Base-by-base conservation (phyloP, 1,140 invertebrate genomes). In the Eciton burchellii region DNA sequence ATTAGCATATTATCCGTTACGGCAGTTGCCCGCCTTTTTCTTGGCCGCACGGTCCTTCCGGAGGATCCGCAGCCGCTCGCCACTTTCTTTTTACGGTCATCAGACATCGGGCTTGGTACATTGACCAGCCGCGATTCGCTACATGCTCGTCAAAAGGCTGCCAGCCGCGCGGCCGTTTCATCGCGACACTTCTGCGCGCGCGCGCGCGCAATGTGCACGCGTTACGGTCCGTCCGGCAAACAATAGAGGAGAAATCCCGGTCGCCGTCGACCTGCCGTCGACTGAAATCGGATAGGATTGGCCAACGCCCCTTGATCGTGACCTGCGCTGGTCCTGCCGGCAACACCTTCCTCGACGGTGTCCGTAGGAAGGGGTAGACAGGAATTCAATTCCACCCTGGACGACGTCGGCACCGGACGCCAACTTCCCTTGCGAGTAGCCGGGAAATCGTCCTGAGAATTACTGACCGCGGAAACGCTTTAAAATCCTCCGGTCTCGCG, bases 281-380 rank as follows among this genome's bases (percentile, higher is more conserved):
- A 82, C 81, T 81, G 90, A 91, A 91, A 91, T 92, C 73, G 88
- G 88, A 91, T 92, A 89, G 91, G 90, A 86, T 91, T 88, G 89
- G 90, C 88, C 91, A 89, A 90, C 90, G 90, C 82, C 82, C 90
- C 89, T 86, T 88, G 81, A 89, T 86, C 73, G 72, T 83, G 88
- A 86, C 86, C 85, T 63, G 70, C 63, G 63, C 74, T 85, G 82
- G 62, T 90, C 83, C 87, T 45, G n/a, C 71, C 82, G 57, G 62
- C 66, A 87, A 88, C 83, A 90, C 88, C 83, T 90, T 82, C 56
- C 82, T 81, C 60, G 59, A 63, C 66, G 52, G 24, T 6, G 62
- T 21, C 24, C 62, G 43, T 85, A n/a, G 81, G 89, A 92, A 91
- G 90, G 89, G 87, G 89, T 90, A 87, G 84, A 62, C 9, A n/a